Conservation (phyloP, 2,888 invertebrate species). For the Salpingus planirostris region DNA sequence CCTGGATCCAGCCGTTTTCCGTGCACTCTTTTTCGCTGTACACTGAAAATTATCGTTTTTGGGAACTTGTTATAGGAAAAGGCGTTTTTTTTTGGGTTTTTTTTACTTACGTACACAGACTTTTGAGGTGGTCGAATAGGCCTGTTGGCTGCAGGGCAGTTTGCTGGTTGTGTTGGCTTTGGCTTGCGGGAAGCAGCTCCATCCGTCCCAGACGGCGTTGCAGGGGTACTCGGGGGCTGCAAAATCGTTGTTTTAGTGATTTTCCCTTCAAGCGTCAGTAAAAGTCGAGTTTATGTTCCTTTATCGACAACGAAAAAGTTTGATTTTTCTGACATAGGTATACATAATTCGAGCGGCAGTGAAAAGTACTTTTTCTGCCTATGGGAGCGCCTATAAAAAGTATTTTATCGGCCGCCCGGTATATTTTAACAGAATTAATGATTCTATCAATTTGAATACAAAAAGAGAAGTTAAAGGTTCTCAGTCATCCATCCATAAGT, state of each 20-base stretch:
- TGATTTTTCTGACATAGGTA: too few species aligned
- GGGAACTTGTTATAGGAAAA: neutral
- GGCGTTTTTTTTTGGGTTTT: neutral
- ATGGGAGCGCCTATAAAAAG: too few species aligned
- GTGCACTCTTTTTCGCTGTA: constrained; percentile 50
- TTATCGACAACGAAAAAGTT: too few species aligned
- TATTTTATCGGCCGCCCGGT: too few species aligned
- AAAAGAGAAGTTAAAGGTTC: too few species aligned
- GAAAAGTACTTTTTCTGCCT: too few species aligned
- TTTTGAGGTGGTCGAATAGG: constrained; percentile 48
- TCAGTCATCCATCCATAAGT: too few species aligned
- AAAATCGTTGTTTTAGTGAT: constrained; percentile 7
- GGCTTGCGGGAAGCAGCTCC: constrained; percentile 51
- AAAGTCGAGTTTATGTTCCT: constrained; percentile 1
- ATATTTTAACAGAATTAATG: too few species aligned
- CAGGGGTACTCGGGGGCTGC: constrained; percentile 36
- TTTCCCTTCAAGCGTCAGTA: constrained; percentile 1
- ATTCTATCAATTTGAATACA: too few species aligned
- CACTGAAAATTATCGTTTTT: constrained; percentile 37
- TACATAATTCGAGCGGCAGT: too few species aligned
- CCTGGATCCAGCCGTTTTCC: constrained; percentile 48
- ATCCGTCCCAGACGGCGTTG: constrained; percentile 54
- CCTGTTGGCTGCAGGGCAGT: constrained; percentile 49
- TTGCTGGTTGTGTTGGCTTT: constrained; percentile 38
- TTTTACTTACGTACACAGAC: constrained; percentile 45